Evolutionary conservation across 2,113 vertebrate species (phyloP).

Genomic region (Brachirus orientalis): DNA sequence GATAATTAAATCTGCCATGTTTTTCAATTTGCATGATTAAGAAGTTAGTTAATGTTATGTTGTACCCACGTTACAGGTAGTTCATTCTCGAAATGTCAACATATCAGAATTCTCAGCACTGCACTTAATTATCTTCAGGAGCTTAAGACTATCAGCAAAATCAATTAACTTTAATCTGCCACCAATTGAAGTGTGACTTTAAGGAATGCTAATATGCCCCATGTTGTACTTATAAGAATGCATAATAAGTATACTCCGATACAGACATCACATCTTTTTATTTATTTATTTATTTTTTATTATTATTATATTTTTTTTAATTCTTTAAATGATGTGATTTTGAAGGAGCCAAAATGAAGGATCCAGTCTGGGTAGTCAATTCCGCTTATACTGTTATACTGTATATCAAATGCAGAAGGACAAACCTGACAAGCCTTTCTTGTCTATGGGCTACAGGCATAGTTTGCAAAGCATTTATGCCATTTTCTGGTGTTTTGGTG

Average conservation of each 20-base stretch:
- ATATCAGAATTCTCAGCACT: slow-evolving; percentile 81
- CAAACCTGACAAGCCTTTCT: slow-evolving; percentile 60
- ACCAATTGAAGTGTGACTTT: slow-evolving; percentile 81
- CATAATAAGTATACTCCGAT: not conserved
- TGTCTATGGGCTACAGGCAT: slow-evolving; percentile 35
- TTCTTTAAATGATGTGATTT: too few species aligned
- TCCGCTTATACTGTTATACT: slow-evolving; percentile 42
- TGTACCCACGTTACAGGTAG: slow-evolving; percentile 75
- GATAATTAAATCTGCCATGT: slow-evolving; percentile 81
- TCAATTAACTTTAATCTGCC: slow-evolving; percentile 82
- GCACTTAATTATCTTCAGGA: slow-evolving; percentile 81
- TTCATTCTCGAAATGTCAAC: slow-evolving; percentile 84
- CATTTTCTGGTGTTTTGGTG: slow-evolving; percentile 32
- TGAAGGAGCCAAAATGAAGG: slow-evolving; percentile 38
- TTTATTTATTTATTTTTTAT: slow-evolving; percentile 23
- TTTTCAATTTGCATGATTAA: slow-evolving; percentile 84
- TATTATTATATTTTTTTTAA: too few species aligned
- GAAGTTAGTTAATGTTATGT: slow-evolving; percentile 76
- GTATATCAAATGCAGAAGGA: slow-evolving; percentile 67
- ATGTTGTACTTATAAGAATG: slow-evolving; percentile 46
- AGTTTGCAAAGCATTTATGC: slow-evolving; percentile 37
- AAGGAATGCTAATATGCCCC: slow-evolving; percentile 73
- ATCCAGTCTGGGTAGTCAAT: slow-evolving; percentile 39
- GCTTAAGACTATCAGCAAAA: slow-evolving; percentile 78
- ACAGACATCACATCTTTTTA: slow-evolving; percentile 20